These are phyloP conservation scores for Nysson spinosus DNA, from an alignment of 2,888 invertebrate species.

Conservation along the genomic window DNA sequence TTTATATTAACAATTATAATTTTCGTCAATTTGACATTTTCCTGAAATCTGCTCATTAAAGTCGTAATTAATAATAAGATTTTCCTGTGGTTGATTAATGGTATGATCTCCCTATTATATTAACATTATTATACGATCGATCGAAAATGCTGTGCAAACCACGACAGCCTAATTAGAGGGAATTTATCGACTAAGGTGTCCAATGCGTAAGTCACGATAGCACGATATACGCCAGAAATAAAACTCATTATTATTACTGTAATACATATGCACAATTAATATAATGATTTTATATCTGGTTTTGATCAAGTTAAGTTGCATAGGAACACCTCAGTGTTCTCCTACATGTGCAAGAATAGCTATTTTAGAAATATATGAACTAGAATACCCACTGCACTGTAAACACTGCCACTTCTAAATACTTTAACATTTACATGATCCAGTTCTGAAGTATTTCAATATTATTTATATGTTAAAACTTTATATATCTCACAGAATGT, in stretches of 20 bases:
- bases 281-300: constrained; percentile 23
- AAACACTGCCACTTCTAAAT: constrained; percentile 63
- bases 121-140: constrained; percentile 31
- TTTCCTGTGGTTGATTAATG: constrained; percentile 31
- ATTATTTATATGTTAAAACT: no score
- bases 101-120: constrained; percentile 61
- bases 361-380: constrained; percentile 48
- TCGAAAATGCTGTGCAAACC: constrained; percentile 60
- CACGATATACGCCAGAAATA: background rate
- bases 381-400: constrained; percentile 58
- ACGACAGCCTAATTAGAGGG: constrained; percentile 58
- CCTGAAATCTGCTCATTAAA: constrained; percentile 69
- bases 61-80: constrained; percentile 42
- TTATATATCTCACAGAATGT: no score
- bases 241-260: background rate
- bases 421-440: background rate
- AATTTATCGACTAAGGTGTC: constrained; percentile 40
- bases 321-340: constrained; percentile 49
- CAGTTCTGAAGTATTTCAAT: no score
- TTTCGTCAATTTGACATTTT: constrained; percentile 60
- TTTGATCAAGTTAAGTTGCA: constrained; percentile 27
- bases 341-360: constrained; percentile 53
- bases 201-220: constrained; percentile 32
- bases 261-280: no score
- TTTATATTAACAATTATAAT: constrained; percentile 62